Percentiles rank a stretch among this genome's conserved stretches.
These are phyloP conservation scores for Sphaeridia pumilis DNA, from an alignment of 2,888 invertebrate genomes.

Conservation along the genomic window DNA sequence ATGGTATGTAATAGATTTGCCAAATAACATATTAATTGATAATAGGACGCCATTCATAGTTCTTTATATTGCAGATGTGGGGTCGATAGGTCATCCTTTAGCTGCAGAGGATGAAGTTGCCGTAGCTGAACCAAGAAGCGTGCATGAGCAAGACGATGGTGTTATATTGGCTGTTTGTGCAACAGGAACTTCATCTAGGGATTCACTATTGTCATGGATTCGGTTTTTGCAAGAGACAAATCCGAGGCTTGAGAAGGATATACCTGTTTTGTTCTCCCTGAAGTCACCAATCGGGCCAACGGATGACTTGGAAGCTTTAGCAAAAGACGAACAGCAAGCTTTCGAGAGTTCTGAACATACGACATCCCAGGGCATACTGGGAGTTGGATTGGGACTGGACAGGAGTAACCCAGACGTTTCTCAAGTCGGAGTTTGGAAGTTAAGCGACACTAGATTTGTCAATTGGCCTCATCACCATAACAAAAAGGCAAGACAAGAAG, in stretches of 20 bases:
- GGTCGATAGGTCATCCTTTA: slow-evolving; percentile 36
- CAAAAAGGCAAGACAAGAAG: not conserved
- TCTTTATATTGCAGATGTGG: slow-evolving; percentile 56
- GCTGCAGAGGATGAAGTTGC: slow-evolving; percentile 28
- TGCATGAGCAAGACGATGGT: slow-evolving; percentile 89
- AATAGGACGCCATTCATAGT: not conserved
- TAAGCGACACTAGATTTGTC: slow-evolving; percentile 29
- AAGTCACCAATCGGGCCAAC: slow-evolving; percentile 48
- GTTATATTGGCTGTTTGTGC: slow-evolving; percentile 76
- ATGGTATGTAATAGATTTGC: slow-evolving; percentile 47
- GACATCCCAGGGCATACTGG: slow-evolving; percentile 11
- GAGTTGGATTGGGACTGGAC: slow-evolving; percentile 11
- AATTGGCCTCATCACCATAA: slow-evolving; percentile 34
- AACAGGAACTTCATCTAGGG: slow-evolving; percentile 79
- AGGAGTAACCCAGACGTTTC: slow-evolving; percentile 23
- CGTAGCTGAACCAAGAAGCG: slow-evolving; percentile 47
- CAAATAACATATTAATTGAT: not conserved
- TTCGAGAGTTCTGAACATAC: not conserved
- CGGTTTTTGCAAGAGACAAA: slow-evolving; percentile 63
- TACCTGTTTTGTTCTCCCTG: slow-evolving; percentile 77
- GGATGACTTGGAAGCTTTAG: slow-evolving; percentile 20
- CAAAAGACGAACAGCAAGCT: slow-evolving; percentile 7
- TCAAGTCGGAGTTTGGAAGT: slow-evolving; percentile 28
- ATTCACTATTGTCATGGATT: slow-evolving; percentile 87
- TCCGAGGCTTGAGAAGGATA: slow-evolving; percentile 51